phyloP scores from a whole-genome alignment of 2,888 invertebrate species.

The Lutraria lutraria region DNA sequence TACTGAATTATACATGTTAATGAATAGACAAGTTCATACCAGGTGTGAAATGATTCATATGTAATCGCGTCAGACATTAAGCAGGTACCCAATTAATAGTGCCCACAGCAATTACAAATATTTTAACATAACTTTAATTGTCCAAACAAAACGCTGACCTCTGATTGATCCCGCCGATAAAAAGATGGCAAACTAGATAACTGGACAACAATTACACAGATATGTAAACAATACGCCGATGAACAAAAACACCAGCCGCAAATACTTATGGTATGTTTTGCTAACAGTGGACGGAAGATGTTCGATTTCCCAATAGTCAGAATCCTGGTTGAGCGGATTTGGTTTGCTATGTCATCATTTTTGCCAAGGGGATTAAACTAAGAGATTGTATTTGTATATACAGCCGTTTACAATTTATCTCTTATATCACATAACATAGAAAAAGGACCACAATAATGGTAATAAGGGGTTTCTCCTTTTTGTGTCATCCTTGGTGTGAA shows the following conservation, averaged over 20 bases:
- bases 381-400: background rate
- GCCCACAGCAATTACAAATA: slow-evolving; percentile 3
- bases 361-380: background rate
- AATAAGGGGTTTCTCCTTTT: too few species aligned
- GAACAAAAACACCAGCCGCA: background rate
- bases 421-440: too few species aligned
- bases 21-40: background rate
- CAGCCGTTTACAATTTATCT: background rate
- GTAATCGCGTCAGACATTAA: background rate
- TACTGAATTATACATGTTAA: background rate
- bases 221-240: background rate
- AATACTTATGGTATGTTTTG: background rate
- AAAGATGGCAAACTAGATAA: background rate
- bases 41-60: background rate
- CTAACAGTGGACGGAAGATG: too few species aligned
- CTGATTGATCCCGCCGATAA: slow-evolving; percentile 8
- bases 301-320: background rate
- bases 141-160: slow-evolving; percentile 8
- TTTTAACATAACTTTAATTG: slow-evolving; percentile 11
- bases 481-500: too few species aligned
- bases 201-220: background rate
- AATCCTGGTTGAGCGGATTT: background rate
- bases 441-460: too few species aligned
- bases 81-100: background rate
- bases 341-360: background rate